phyloP scores from a whole-genome alignment of 2,888 invertebrate genomes.

The Drosophila merina region DNA sequence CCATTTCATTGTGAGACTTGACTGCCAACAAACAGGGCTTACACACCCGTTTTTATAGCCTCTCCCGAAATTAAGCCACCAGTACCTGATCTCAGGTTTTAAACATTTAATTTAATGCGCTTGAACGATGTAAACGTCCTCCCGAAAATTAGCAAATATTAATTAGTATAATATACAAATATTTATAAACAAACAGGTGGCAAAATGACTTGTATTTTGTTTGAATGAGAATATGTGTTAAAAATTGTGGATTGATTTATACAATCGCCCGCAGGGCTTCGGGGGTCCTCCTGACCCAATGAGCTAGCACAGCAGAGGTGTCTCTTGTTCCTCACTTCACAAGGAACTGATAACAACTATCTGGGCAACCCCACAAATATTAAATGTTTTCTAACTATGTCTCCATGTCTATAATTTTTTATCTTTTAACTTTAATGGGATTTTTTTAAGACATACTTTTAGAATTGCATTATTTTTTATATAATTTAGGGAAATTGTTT shows the following conservation, averaged over 20 bases:
- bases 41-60: slow-evolving; percentile 17
- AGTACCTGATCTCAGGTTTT: background rate
- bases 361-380: no score
- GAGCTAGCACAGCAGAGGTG: no score
- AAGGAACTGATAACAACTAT: no score
- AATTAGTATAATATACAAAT: background rate
- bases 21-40: slow-evolving; percentile 9
- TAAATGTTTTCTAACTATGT: no score
- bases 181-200: background rate
- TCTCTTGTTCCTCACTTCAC: no score
- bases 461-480: background rate
- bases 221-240: background rate
- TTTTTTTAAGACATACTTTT: background rate
- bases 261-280: no score
- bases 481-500: slow-evolving; percentile 31
- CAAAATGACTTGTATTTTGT: background rate
- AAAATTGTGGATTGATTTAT: background rate
- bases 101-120: slow-evolving; percentile 12
- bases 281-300: no score
- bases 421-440: no score
- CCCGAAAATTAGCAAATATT: slow-evolving; percentile 1
- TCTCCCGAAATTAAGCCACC: background rate
- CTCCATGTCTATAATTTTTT: no score
- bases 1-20: background rate
- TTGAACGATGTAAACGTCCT: slow-evolving; percentile 5